Percentiles rank a stretch among this genome's conserved stretches.
Evolutionary conservation across 2,113 vertebrate genomes (phyloP).

Genomic region (Strix uralensis): DNA sequence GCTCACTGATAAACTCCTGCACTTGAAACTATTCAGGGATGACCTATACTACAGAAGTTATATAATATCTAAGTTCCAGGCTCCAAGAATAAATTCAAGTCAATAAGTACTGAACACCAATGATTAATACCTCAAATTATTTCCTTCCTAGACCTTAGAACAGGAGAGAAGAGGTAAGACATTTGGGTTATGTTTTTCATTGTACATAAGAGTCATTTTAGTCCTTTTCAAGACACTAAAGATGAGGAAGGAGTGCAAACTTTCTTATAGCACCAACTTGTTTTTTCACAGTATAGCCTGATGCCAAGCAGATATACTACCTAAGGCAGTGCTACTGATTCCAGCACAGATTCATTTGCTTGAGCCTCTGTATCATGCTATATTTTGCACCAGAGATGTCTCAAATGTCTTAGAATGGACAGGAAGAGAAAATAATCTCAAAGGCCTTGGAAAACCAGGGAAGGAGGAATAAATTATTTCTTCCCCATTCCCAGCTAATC

Average conservation of each 20-base stretch:
- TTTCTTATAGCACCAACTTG: neutral
- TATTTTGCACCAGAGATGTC: neutral
- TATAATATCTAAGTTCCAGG: neutral
- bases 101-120: neutral
- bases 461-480: neutral
- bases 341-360: neutral
- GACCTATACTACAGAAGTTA: neutral
- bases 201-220: neutral
- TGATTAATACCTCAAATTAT: neutral
- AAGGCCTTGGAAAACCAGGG: neutral
- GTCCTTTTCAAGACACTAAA: neutral
- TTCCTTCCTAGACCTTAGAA: neutral
- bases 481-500: neutral
- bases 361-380: neutral
- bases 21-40: neutral
- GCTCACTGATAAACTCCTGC: neutral
- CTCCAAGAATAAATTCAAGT: neutral
- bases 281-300: neutral
- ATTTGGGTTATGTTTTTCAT: neutral
- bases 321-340: neutral
- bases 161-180: neutral
- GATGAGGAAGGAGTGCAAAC: neutral
- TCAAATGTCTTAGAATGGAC: neutral
- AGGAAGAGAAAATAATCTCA: neutral
- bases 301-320: neutral